Evolutionary conservation across 2,888 invertebrate species (phyloP), one percentile per base, ranked within the genome.

Genomic region (Erynnis tages): DNA sequence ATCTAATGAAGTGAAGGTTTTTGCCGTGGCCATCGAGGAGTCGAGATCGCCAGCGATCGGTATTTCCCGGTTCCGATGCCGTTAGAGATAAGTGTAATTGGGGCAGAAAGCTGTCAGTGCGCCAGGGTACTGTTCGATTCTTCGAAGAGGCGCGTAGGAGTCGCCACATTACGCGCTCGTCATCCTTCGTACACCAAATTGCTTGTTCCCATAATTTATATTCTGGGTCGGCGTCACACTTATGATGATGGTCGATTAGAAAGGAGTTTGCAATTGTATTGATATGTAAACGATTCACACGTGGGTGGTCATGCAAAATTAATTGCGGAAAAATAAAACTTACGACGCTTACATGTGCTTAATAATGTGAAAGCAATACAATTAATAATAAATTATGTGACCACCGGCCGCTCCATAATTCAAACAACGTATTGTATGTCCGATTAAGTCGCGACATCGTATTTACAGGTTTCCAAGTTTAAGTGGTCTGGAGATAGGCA

Each of bases 181-280:
- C 76, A 87, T 86, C 82, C 82, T 86, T 85, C 84, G 78, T 83
- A 82, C 79, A 82, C 77, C 67, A 82, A 82, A 81, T 81, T 79
- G 69, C 80, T 77, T 73, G 85, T 83, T 86, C 87, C 81, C 82
- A 86, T 89, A 82, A 84, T 83, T 86, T 82, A 67, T 76, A 81
- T 85, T 87, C 83, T 84, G 80, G 88, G 88, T 81, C 85, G 77
- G 68, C 73, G 86, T 80, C 80, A 83, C 81, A 86, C 82, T 83
- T 84, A 71, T 74, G 72, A 71, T 74, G 72, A 78, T 73, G 74
- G 67, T 67, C 78, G 78, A 84, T 88, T 87, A 87, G 88, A 88
- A 87, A 87, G 84, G 86, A 79, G 79, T 78, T 71, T 71, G 75
- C 79, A 83, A 84, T 83, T 83, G 80, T 79, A 75, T 71, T 76